Percentiles rank a stretch among this genome's conserved stretches.
Conservation (phyloP, 1,140 invertebrate genomes). For the Ladona fulva region DNA sequence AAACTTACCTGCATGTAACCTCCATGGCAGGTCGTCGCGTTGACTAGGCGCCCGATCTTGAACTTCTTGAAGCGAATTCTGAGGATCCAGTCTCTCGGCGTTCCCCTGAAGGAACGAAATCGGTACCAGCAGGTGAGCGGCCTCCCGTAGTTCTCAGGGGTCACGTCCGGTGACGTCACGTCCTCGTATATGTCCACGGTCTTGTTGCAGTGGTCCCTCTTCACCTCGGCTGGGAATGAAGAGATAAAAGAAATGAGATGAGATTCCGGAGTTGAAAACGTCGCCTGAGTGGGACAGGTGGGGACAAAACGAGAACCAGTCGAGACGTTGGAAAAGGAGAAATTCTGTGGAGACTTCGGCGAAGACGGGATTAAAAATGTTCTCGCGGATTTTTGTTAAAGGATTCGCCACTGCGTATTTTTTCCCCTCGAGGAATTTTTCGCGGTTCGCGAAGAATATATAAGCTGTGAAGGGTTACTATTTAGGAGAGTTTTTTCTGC, state of each 20-base stretch:
- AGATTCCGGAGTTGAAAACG: too few species aligned
- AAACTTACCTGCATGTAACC: constrained; percentile 72
- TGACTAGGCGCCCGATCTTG: constrained; percentile 76
- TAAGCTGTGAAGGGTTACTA: too few species aligned
- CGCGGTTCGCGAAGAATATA: too few species aligned
- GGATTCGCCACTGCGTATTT: too few species aligned
- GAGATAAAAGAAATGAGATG: not conserved
- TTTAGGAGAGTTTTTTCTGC: too few species aligned
- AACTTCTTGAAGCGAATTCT: constrained; percentile 84
- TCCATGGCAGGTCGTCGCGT: constrained; percentile 74
- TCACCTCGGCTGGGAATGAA: constrained; percentile 43
- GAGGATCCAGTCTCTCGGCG: constrained; percentile 78
- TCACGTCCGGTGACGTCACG: constrained; percentile 75
- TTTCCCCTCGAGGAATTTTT: too few species aligned
- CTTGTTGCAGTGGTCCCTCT: constrained; percentile 78
- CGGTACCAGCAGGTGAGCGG: constrained; percentile 82
- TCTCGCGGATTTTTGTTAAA: too few species aligned
- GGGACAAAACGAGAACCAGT: too few species aligned
- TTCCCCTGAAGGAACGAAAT: constrained; percentile 72
- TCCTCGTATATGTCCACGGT: constrained; percentile 88
- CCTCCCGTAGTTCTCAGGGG: constrained; percentile 64
- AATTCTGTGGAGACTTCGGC: too few species aligned
- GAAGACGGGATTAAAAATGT: too few species aligned
- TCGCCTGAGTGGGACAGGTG: too few species aligned
- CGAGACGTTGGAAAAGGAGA: too few species aligned